phyloP scores from a whole-genome alignment of 2,797 vertebrate species.

The Cercopithecus petaurista region DNA sequence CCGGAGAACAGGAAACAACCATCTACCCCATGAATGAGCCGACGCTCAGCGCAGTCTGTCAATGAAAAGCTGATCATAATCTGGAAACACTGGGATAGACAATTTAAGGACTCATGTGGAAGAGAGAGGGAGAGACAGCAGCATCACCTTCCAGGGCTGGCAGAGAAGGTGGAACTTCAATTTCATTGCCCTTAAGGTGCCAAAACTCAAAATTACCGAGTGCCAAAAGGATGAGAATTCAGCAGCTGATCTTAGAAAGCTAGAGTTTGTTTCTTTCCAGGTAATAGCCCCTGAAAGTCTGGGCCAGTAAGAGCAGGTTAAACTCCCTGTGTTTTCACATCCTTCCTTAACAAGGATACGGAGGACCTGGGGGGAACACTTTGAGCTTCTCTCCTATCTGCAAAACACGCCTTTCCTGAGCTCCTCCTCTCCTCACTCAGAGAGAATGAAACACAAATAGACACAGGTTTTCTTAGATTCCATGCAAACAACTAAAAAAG shows the following conservation, averaged over 20 bases:
- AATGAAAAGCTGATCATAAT: background rate
- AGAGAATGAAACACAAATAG: background rate
- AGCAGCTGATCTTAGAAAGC: background rate
- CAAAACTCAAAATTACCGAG: background rate
- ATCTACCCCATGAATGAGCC: background rate
- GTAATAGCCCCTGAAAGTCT: background rate
- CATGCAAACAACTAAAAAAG: background rate
- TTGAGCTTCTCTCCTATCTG: background rate
- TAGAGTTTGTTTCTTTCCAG: background rate
- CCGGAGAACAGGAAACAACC: constrained; percentile 55
- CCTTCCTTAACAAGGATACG: background rate
- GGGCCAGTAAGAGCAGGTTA: background rate
- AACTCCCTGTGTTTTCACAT: background rate
- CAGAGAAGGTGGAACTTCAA: background rate
- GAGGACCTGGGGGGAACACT: background rate
- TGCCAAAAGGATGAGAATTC: background rate
- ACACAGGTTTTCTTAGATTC: background rate
- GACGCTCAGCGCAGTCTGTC: background rate
- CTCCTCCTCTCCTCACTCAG: background rate
- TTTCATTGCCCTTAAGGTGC: background rate
- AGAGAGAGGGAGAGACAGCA: background rate
- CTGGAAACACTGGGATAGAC: background rate
- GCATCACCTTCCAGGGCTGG: background rate
- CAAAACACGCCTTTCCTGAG: background rate
- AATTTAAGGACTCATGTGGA: background rate